A percentile compares a stretch with the other conserved stretches of the same genome.
These are phyloP conservation scores for Vanessa atalanta DNA, from an alignment of 1,140 invertebrate species.

Conservation along the genomic window DNA sequence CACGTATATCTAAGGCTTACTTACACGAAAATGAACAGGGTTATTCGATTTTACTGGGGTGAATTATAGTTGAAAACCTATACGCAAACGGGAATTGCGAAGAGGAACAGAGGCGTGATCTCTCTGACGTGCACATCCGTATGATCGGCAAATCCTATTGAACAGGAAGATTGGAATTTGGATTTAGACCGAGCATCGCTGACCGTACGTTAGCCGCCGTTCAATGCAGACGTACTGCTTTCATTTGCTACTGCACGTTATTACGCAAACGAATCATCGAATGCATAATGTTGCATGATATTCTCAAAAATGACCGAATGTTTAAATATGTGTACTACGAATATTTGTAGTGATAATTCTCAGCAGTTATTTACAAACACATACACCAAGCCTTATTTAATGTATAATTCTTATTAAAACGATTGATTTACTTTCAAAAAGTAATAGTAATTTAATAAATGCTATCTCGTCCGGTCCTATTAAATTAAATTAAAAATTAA, in stretches of 20 bases:
- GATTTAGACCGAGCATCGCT: conserved; percentile 35
- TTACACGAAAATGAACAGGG: background rate
- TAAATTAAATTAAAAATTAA: too few relatives aligned
- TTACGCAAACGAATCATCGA: conserved; percentile 8
- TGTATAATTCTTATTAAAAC: too few relatives aligned
- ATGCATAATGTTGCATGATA: background rate
- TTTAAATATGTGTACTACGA: too few relatives aligned
- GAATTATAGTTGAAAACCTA: conserved; percentile 17
- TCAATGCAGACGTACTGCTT: conserved; percentile 20
- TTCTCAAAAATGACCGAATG: background rate
- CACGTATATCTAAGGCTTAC: background rate
- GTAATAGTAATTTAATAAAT: too few relatives aligned
- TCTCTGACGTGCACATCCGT: conserved; percentile 27
- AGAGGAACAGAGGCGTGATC: conserved; percentile 31
- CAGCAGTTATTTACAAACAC: too few relatives aligned
- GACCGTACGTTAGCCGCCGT: conserved; percentile 23
- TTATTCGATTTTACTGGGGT: background rate
- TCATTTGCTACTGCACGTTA: conserved; percentile 7
- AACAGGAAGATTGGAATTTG: conserved; percentile 45
- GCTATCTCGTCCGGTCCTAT: too few relatives aligned
- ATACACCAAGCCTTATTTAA: too few relatives aligned
- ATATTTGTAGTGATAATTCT: too few relatives aligned
- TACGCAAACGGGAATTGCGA: conserved; percentile 3
- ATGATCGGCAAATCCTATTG: conserved; percentile 39
- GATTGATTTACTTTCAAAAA: too few relatives aligned